Evolutionary conservation across 2,888 invertebrate species (phyloP), one percentile per base, ranked within the genome.

Genomic region (Drosophila maculinotata): DNA sequence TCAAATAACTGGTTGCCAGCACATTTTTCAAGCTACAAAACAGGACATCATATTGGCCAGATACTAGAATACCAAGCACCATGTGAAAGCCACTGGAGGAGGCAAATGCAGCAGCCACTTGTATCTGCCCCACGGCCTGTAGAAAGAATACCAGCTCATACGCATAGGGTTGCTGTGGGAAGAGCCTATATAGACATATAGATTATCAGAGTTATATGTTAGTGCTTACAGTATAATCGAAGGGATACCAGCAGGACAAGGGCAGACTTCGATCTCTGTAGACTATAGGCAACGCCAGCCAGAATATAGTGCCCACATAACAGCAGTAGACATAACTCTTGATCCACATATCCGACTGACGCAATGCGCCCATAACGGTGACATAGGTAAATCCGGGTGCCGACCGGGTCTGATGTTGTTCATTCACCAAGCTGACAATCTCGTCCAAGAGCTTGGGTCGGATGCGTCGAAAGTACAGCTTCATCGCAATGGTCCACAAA

Each of bases 11-110:
- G 5, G 88, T 89, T 39, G 82, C 79, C 2, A 89, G 31, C 14
- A 90, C 71, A 78, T 90, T 90, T 44, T 91, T 91, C 3, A 90
- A 58, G 45, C 89, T 90, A 36, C 89, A 89, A 42, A 76, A 87
- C 4, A 90, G 56, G 0, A 90, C 38, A 66, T 90, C 90, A 38
- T 85, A 90, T 62, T 90, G 90, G 1, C 90, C 90, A 4, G 87
- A 89, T 26, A 89, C 60, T 1, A 89, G 57, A 10, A 90, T 87
- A 8, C 77, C 69, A 12, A 89, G 39, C 1, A 76, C 76, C 76
- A 89, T 42, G 92, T 93, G 79, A 25, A 87, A 73, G 1, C 83
- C 87, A 70, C 91, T 91, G 3, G 89, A 88, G 0, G 83, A 59
- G 0, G 87, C 56, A 48, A 89, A 89, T 3, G 89, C 60, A n/a